Evolutionary conservation across 2,888 invertebrate species (phyloP).

Genomic region (Dichetophora obliterata): DNA sequence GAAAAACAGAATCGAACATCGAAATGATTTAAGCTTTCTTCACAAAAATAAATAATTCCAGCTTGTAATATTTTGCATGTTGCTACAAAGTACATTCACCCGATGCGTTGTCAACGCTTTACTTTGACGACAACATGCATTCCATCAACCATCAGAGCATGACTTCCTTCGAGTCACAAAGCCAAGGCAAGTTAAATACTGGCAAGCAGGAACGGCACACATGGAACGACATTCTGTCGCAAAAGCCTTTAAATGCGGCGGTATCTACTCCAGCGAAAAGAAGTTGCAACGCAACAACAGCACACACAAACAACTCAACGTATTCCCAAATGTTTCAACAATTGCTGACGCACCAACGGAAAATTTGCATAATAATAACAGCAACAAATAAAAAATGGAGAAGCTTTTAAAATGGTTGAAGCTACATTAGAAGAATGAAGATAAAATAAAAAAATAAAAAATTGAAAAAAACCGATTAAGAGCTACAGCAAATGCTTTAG

Average conservation of each 20-base stretch:
- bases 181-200: background rate
- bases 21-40: too few relatives aligned
- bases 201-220: background rate
- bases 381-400: background rate
- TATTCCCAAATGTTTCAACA: background rate
- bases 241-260: background rate
- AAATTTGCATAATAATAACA: conserved; percentile 10
- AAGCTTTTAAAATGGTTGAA: background rate
- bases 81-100: background rate
- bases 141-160: conserved; percentile 17
- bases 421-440: background rate
- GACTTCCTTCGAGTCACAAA: conserved; percentile 5
- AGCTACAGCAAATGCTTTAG: too few relatives aligned
- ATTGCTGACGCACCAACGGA: background rate
- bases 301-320: too few relatives aligned
- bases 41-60: too few relatives aligned
- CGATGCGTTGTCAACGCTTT: conserved; percentile 1
- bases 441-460: background rate
- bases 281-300: background rate
- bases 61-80: background rate
- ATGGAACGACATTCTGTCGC: background rate
- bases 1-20: too few relatives aligned
- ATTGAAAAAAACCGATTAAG: background rate
- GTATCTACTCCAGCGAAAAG: background rate
- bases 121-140: background rate